Evolutionary conservation across 2,888 invertebrate genomes (phyloP), one percentile per base, ranked within the genome.

Genomic region (Mechanitis mazaeus): DNA sequence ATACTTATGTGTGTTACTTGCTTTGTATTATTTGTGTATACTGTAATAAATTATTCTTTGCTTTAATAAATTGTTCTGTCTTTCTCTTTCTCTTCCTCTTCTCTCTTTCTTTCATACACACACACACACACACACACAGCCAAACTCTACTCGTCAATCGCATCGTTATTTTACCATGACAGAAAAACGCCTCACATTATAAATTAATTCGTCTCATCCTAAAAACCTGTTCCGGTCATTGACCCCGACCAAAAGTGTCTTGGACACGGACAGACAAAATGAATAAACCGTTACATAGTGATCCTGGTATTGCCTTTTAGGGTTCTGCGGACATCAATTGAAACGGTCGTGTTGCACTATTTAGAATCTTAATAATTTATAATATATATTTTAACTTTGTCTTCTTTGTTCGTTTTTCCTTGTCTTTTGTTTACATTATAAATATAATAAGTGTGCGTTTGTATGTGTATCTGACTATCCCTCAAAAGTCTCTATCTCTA

Each of bases 171-270:
- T 33, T 20, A 38, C 59, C 35, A 45, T 59, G 20, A 11, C 31
- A 35, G 3, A 5, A 12, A 11, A 45, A 33, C 28, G 55, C 54
- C 55, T 45, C 33, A 56, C 60, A 38, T 4, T 38, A 9, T 55
- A 50, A 50, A 50, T 50, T 50, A 50, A 50, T 42, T 50, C 50
- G 50, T 31, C 50, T 38, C 59, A 60, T 63, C 64, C 67, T 59
- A 55, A 63, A 67, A 67, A 67, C 67, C 61, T 56, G 67, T 67
- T 47, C 42, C 54, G 65, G 63, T 65, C 67, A 61, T 58, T 54
- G 63, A 58, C 54, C 63, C 35, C 55, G 56, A 33, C 65, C 58
- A 63, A 65, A 65, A 63, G 65, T 63, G 46, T 58, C 45, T 56
- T 60, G 55, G 55, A 58, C 38, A 53, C 60, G 28, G 45, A 56